A percentile compares a stretch with the other conserved stretches of the same genome.
Conservation (phyloP, 2,797 vertebrate genomes). For the Anolis apletophallus region DNA sequence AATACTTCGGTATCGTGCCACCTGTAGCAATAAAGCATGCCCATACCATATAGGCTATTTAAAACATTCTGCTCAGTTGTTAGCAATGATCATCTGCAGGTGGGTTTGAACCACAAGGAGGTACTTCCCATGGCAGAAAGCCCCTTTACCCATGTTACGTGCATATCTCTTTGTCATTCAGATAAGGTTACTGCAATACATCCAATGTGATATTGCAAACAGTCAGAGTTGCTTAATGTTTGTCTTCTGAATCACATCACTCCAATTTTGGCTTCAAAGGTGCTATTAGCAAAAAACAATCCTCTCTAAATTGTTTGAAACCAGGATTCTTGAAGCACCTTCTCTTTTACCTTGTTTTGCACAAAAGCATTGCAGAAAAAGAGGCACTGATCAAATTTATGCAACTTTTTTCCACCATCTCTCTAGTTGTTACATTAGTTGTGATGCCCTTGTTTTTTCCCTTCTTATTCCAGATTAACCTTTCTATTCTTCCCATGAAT, state of each 20-base stretch:
- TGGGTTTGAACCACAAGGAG: not conserved
- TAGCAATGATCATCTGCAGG: not conserved
- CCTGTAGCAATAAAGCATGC: not conserved
- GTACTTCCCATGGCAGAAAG: not conserved
- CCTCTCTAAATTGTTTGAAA: not conserved
- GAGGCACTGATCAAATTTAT: not conserved
- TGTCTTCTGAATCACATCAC: not conserved
- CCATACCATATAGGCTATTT: too few species aligned
- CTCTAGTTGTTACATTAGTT: not conserved
- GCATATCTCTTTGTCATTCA: not conserved
- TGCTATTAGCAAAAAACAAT: not conserved
- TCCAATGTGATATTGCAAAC: not conserved
- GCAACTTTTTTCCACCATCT: not conserved
- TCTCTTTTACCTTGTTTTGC: not conserved
- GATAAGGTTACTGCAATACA: not conserved
- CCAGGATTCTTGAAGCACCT: not conserved
- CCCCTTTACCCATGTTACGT: not conserved
- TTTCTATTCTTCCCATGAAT: too few species aligned
- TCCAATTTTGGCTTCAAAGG: not conserved
- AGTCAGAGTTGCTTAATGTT: too few species aligned
- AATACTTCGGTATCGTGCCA: too few species aligned
- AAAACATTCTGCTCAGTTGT: not conserved
- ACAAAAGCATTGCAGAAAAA: not conserved
- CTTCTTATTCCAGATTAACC: too few species aligned
- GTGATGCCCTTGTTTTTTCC: not conserved